These are phyloP conservation scores for Drosophila kuntzei DNA, from an alignment of 2,888 invertebrate genomes.

Conservation along the genomic window DNA sequence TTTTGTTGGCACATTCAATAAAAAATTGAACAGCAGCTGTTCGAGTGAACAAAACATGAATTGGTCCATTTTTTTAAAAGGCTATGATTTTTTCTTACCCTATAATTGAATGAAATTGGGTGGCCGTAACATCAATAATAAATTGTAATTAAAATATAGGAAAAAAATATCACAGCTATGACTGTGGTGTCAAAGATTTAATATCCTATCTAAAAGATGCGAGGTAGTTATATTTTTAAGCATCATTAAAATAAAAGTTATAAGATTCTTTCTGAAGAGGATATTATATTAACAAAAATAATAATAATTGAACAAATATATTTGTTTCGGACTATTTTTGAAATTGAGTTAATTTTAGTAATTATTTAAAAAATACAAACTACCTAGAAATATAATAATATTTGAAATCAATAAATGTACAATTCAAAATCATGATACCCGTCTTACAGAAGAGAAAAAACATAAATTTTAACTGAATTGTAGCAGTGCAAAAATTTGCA, in stretches of 20 bases:
- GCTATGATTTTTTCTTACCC: constrained; percentile 12
- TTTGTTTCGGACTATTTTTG: too few relatives aligned
- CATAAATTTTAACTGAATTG: constrained; percentile 1
- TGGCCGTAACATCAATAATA: neutral
- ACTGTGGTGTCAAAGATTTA: neutral
- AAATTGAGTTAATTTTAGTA: too few relatives aligned
- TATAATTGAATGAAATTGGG: neutral
- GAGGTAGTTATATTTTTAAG: too few relatives aligned
- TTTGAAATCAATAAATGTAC: neutral
- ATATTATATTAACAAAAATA: too few relatives aligned
- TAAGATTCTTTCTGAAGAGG: too few relatives aligned
- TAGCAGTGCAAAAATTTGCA: constrained; percentile 5
- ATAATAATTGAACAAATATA: too few relatives aligned
- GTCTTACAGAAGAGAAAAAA: neutral
- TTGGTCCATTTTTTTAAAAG: constrained; percentile 6
- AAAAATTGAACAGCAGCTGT: constrained; percentile 27
- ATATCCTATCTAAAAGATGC: neutral
- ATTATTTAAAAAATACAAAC: neutral
- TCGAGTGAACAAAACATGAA: constrained; percentile 1
- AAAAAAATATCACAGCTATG: neutral
- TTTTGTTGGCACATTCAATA: constrained; percentile 17
- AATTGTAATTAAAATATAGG: neutral
- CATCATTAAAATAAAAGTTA: too few relatives aligned
- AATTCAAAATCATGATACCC: neutral
- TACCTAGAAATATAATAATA: neutral